Base-by-base conservation (phyloP, 2,888 invertebrate genomes). In the Leptarthrus brevirostris region DNA sequence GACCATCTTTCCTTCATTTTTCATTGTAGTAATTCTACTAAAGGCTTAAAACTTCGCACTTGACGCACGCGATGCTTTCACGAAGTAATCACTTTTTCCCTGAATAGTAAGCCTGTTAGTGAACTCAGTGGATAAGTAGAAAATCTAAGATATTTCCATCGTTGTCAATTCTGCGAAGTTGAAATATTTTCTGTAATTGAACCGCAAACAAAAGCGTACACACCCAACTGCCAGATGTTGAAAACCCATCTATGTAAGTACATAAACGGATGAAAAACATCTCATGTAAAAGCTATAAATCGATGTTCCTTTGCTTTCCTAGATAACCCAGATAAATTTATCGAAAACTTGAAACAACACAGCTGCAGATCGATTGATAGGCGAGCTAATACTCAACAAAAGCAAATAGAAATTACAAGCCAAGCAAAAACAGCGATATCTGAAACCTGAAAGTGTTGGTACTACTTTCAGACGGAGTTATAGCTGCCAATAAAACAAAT, bases 191-290 rank as follows among this genome's bases (percentile, higher is more conserved):
- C 30, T 30, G 8, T 8, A 5, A 30, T 30, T 30, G 3, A 30
- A 30, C 8, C 8, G 8, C 30, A 8, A 30, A 30, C 30, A 30
- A 8, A 30, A 5, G 30, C 8, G 8, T 8, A 30, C 30, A 3
- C 3, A 30, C 30, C 8, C 30, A 56, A 30, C 56, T 30, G 30
- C 30, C 56, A 56, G 30, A 56, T 56, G 30, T 56, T 30, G 30
- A 30, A 30, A 30, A 30, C 4, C 1, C 12, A 40, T 2, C 40
- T n/a, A 40, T 12, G 2, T 40, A 1, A 1, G 8, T 12, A 40
- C 1, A 40, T 40, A 40, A 12, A n/a, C 8, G 40, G 6, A n/a
- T 3, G 12, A 2, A 40, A 40, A 40, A 40, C 8, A 40, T 12
- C 8, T 1, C 40, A 12, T 0, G n/a, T 40, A 40, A 40, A 40